Conservation (phyloP, 2,797 vertebrate genomes). For the Cichlasoma orientale region DNA sequence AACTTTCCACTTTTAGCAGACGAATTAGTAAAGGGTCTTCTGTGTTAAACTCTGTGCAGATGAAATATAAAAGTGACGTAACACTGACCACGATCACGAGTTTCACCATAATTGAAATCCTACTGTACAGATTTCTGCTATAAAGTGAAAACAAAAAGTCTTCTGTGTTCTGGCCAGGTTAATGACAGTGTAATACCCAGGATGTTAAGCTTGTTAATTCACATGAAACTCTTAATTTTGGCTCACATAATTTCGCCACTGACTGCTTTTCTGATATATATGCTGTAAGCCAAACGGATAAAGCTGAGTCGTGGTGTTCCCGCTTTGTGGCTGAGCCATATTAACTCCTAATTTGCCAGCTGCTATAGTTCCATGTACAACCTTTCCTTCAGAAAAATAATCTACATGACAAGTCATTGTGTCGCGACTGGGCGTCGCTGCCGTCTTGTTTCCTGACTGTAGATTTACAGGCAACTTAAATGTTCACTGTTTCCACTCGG, state of each 20-base stretch:
- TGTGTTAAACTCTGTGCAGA: not conserved
- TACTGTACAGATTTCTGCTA: not conserved
- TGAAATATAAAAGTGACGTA: not conserved
- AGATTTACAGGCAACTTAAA: slow-evolving; percentile 40
- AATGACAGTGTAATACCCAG: not conserved
- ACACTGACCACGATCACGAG: not conserved
- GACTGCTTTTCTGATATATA: not conserved
- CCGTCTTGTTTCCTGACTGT: slow-evolving; percentile 44
- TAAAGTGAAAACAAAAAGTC: not conserved
- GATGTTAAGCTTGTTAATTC: not conserved
- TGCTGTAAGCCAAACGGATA: not conserved
- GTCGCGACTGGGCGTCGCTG: slow-evolving; percentile 26
- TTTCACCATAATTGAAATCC: not conserved
- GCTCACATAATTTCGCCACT: not conserved
- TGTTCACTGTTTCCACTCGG: slow-evolving; percentile 38
- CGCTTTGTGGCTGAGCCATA: not conserved
- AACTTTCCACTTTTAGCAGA: not conserved
- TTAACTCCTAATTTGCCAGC: not conserved
- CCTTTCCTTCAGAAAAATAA: slow-evolving; percentile 45
- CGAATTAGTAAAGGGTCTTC: not conserved
- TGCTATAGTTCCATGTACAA: not conserved
- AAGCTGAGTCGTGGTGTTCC: not conserved
- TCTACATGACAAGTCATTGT: slow-evolving; percentile 55
- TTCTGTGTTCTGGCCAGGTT: not conserved
- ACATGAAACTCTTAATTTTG: not conserved